Percentiles rank a stretch among this genome's conserved stretches.
phyloP scores from a whole-genome alignment of 2,113 vertebrate species.

The Megaceryle torquata region DNA sequence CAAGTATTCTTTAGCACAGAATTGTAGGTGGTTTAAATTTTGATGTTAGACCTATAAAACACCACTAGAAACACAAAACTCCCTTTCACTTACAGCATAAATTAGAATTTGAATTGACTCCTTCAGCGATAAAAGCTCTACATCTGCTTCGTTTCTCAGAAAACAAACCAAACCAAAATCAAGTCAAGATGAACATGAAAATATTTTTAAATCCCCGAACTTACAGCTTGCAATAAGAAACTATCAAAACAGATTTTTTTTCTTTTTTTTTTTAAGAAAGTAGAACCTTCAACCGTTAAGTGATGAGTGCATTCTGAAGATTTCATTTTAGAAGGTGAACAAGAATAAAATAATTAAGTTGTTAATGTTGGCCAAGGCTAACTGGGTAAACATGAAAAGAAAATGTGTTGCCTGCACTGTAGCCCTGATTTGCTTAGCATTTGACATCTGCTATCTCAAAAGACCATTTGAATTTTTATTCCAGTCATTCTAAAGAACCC shows the following conservation, averaged over 20 bases:
- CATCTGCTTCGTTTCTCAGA: background rate
- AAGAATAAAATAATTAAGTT: conserved; percentile 4
- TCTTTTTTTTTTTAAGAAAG: background rate
- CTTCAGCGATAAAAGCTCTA: background rate
- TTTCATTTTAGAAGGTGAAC: background rate
- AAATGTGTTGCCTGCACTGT: background rate
- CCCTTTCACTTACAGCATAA: background rate
- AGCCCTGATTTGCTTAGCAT: background rate
- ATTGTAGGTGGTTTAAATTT: background rate
- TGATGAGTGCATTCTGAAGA: background rate
- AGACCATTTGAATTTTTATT: background rate
- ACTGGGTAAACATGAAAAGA: background rate
- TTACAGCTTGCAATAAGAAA: background rate
- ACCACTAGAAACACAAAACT: background rate
- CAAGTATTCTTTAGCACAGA: background rate
- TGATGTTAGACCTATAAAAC: background rate
- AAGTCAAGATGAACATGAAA: background rate
- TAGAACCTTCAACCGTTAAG: background rate
- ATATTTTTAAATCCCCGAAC: background rate
- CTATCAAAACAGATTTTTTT: background rate
- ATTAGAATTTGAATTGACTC: background rate
- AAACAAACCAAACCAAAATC: background rate
- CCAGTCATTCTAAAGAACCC: background rate
- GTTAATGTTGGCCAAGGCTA: background rate
- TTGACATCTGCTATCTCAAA: background rate